Conservation (phyloP, 2,888 invertebrate genomes). For the Tineola bisselliella region DNA sequence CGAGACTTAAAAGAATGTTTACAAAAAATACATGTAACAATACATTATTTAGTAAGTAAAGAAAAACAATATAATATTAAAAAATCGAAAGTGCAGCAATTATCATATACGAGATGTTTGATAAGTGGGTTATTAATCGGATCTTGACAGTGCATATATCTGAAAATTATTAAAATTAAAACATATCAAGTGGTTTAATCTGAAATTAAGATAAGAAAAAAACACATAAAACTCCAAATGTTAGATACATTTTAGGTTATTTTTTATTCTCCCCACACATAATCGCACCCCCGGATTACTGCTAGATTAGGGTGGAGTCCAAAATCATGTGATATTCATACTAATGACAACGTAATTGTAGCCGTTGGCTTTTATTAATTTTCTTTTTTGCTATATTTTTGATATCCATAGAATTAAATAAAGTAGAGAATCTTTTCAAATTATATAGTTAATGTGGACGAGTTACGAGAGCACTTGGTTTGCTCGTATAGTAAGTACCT, state of each 20-base stretch:
- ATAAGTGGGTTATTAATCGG: too few species aligned
- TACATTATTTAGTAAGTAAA: too few species aligned
- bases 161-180: not conserved
- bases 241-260: slow-evolving; percentile 12
- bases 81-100: too few species aligned
- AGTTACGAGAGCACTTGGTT: too few species aligned
- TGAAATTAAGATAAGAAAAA: not conserved
- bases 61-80: too few species aligned
- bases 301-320: slow-evolving; percentile 21
- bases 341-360: slow-evolving; percentile 16
- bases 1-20: not conserved
- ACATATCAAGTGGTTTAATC: not conserved
- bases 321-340: slow-evolving; percentile 19
- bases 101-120: too few species aligned
- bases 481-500: too few species aligned
- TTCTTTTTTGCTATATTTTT: not conserved
- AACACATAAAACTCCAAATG: not conserved
- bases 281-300: slow-evolving; percentile 22
- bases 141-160: too few species aligned
- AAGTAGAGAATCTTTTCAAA: too few species aligned
- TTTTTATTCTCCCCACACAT: slow-evolving; percentile 29
- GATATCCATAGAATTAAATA: too few species aligned
- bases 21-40: too few species aligned
- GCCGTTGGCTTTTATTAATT: slow-evolving; percentile 1
- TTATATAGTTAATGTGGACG: too few species aligned